phyloP scores from a whole-genome alignment of 2,797 vertebrate genomes.

The Myotis findleyi region DNA sequence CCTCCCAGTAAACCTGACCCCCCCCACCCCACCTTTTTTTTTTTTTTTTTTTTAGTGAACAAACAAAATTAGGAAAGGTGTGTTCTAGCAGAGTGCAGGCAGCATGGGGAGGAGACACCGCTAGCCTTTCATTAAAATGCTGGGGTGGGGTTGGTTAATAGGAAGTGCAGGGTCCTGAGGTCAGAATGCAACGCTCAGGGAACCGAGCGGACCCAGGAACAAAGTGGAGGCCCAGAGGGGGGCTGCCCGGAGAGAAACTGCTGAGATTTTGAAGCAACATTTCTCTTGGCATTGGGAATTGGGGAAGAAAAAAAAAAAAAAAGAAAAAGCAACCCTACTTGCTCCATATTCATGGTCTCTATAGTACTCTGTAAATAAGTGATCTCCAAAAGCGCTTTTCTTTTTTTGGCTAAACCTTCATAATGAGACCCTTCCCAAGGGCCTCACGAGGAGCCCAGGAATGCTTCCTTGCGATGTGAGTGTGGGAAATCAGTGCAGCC shows the following conservation, averaged over 20 bases:
- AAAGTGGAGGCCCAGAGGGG: background rate
- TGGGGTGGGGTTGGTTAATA: background rate
- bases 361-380: background rate
- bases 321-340: background rate
- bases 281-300: background rate
- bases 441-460: background rate
- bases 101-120: background rate
- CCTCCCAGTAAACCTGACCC: conserved; percentile 50
- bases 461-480: background rate
- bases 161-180: background rate
- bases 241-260: background rate
- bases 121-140: background rate
- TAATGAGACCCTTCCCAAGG: background rate
- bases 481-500: background rate
- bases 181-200: background rate
- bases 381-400: background rate
- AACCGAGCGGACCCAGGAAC: background rate
- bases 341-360: background rate
- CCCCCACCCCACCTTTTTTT: too few species aligned
- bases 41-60: background rate
- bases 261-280: background rate
- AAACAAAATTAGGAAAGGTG: conserved; percentile 25
- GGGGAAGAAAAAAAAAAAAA: background rate
- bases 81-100: background rate
- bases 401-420: background rate